Conservation (phyloP, 2,888 invertebrate genomes). For the Cataglyphis albicans region DNA sequence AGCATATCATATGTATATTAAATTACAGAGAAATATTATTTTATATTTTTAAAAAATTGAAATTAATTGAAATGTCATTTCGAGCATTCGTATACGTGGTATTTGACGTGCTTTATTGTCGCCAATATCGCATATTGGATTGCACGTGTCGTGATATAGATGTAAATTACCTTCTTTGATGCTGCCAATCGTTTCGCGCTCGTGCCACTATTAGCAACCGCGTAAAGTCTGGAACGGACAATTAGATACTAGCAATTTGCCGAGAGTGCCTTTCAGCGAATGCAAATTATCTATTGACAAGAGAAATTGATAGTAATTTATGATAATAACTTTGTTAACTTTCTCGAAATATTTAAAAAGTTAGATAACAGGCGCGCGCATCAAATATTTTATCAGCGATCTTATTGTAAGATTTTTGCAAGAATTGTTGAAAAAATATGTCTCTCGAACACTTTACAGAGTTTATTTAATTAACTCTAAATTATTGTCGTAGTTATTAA, state of each 20-base stretch:
- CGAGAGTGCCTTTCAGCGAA: constrained; percentile 19
- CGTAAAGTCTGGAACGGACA: constrained; percentile 29
- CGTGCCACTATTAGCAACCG: constrained; percentile 34
- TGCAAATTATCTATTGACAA: constrained; percentile 33
- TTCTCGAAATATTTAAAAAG: not conserved
- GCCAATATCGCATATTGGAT: constrained; percentile 7
- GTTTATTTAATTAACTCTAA: constrained; percentile 6
- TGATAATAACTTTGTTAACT: constrained; percentile 1
- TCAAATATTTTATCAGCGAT: not conserved
- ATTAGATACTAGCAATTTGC: constrained; percentile 37
- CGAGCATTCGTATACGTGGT: not conserved
- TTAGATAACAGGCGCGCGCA: not conserved
- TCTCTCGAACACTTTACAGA: not conserved
- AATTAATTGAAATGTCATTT: not conserved
- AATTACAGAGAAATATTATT: not conserved
- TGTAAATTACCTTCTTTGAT: constrained; percentile 45
- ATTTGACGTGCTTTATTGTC: not conserved
- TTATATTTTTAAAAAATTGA: not conserved
- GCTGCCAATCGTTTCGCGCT: constrained; percentile 35
- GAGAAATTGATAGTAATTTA: constrained; percentile 38
- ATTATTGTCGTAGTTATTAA: not conserved
- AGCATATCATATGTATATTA: not conserved
- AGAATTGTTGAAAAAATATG: not conserved
- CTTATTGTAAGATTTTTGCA: not conserved
- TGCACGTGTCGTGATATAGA: not conserved